Conservation (phyloP, 2,113 vertebrate genomes). For the Himantopus leucocephalus region DNA sequence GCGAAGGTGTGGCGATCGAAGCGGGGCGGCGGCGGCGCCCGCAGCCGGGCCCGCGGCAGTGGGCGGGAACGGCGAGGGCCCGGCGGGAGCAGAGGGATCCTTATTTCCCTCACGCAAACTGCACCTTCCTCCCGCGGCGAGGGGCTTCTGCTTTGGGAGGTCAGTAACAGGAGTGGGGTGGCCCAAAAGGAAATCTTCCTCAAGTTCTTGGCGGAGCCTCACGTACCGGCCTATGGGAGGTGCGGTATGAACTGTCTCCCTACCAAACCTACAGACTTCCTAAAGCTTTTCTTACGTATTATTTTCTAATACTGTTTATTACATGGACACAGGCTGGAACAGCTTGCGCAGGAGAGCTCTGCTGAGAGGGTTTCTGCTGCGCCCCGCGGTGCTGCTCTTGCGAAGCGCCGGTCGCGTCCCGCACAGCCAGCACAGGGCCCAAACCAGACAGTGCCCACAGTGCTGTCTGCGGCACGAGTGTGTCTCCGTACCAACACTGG, state of each 20-base stretch:
- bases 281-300: background rate
- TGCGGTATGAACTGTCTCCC: fast-evolving
- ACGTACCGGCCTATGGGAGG: fast-evolving
- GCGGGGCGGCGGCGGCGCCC: background rate
- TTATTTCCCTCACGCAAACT: fast-evolving
- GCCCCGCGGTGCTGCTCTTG: background rate
- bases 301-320: background rate
- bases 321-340: fast-evolving
- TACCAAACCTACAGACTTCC: too few relatives aligned
- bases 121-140: fast-evolving
- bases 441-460: fast-evolving
- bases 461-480: fast-evolving
- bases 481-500: fast-evolving
- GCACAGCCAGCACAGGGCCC: background rate
- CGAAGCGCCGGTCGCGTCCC: background rate
- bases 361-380: background rate
- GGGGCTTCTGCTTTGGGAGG: fast-evolving
- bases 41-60: too few relatives aligned
- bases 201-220: background rate
- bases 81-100: fast-evolving
- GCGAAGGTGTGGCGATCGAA: background rate
- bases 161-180: fast-evolving
- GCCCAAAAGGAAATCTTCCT: too few relatives aligned
- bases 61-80: background rate
- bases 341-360: background rate